Percentiles rank a stretch among this genome's conserved stretches.
These are phyloP conservation scores for Trachemys scripta DNA, from an alignment of 2,113 vertebrate species.

Conservation along the genomic window DNA sequence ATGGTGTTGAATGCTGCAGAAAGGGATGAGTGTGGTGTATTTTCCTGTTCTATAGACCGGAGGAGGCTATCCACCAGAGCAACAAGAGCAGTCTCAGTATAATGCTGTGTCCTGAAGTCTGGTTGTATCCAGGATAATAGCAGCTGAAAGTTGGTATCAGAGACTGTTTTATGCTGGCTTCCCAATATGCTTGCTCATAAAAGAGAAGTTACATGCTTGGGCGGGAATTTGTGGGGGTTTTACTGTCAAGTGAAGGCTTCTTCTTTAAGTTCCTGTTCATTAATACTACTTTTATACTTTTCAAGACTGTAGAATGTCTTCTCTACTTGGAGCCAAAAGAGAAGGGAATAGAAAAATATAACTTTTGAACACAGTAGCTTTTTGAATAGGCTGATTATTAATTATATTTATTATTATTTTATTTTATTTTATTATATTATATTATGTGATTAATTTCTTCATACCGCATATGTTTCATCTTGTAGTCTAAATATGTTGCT, in stretches of 20 bases:
- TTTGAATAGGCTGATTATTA: neutral
- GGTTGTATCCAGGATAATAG: neutral
- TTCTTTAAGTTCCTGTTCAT: neutral
- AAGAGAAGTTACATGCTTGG: neutral
- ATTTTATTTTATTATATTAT: neutral
- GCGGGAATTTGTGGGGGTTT: fast-evolving
- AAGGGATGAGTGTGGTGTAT: fast-evolving
- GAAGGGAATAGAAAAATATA: neutral
- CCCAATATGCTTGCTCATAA: neutral
- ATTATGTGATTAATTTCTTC: neutral
- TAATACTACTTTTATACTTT: neutral
- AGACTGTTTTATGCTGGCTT: neutral
- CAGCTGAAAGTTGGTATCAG: neutral
- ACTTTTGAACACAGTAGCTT: neutral
- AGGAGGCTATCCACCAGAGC: neutral
- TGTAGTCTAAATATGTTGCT: neutral
- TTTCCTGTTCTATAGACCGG: neutral
- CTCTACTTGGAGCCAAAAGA: neutral
- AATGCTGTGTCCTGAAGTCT: neutral
- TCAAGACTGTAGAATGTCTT: neutral
- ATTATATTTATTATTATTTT: neutral
- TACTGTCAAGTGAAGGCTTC: fast-evolving
- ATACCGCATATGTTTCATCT: neutral
- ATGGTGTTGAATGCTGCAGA: neutral
- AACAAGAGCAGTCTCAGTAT: neutral